These are phyloP conservation scores for Protonibea diacanthus DNA, from an alignment of 2,797 vertebrate genomes.

Conservation along the genomic window DNA sequence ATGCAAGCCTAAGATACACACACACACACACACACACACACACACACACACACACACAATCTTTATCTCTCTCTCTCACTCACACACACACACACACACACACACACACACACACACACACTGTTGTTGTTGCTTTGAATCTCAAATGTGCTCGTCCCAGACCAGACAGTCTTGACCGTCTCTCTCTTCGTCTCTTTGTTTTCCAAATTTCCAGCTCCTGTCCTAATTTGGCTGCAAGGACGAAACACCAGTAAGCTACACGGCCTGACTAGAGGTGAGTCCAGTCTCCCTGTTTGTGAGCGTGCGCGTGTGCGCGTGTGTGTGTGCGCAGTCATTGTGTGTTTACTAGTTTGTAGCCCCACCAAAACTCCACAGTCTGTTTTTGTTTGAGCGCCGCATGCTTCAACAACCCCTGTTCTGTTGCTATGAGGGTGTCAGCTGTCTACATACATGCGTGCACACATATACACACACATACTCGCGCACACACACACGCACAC, in stretches of 20 bases:
- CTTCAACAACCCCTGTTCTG: slow-evolving; percentile 25
- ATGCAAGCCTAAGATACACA: background rate
- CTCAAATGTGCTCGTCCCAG: slow-evolving; percentile 27
- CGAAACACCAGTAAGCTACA: slow-evolving; percentile 38
- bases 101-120: background rate
- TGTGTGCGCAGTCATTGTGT: background rate
- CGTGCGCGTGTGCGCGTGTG: background rate
- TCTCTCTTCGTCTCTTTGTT: slow-evolving; percentile 31
- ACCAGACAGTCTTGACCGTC: slow-evolving; percentile 10
- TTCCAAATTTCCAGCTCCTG: slow-evolving; percentile 49
- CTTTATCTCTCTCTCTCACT: too few relatives aligned
- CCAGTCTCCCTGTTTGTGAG: background rate
- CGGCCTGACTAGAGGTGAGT: slow-evolving; percentile 61
- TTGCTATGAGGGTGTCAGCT: slow-evolving; percentile 39
- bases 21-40: too few relatives aligned
- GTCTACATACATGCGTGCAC: background rate
- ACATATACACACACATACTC: background rate
- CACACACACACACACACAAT: too few relatives aligned
- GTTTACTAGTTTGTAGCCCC: background rate
- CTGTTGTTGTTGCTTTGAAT: slow-evolving; percentile 44
- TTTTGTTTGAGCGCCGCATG: slow-evolving; percentile 13
- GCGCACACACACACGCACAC: background rate
- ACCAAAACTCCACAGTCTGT: background rate
- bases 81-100: too few relatives aligned
- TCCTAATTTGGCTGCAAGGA: slow-evolving; percentile 52